Evolutionary conservation across 64 coral and sea anemone genomes (phyloP), one percentile per base, ranked within the genome.

Genomic region (Astreopora myriophthalma): DNA sequence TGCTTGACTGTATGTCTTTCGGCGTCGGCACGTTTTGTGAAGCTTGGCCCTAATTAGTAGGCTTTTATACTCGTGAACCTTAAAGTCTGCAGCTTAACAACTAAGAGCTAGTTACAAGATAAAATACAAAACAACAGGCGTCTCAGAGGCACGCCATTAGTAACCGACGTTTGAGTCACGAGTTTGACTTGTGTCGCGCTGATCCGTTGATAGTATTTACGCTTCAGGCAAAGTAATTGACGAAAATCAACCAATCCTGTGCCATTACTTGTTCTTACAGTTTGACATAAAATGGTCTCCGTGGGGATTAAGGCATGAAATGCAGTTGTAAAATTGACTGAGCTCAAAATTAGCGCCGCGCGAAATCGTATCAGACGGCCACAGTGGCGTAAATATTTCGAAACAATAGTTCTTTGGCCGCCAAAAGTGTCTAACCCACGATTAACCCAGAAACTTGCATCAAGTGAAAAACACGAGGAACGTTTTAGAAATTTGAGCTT

Each of bases 21-120:
- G 20, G 79, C 79, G 79, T 83, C 79, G 79, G 61, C 79, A 83
- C 79, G 79, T 83, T 83, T 83, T 64, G 20, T 23, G 39, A 83
- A 62, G 79, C 79, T 83, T 37, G 79, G 52, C 2, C 17, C 57
- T 83, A 83, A 83, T 83, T 83, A 65, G 19, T 9, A 37, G 33
- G 79, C 51, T 81, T 65, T 83, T 27, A 83, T 83, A 22, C 61
- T 83, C 28, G 26, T 83, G 57, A 83, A 83, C 57, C 61, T 34
- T 83, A 30, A 38, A 37, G 57, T 64, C 79, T 83, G 34, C 34
- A 64, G 29, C 30, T 64, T 38, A 64, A 64, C 79, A 36, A 61
- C 79, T 63, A 63, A 22, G 58, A 83, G 79, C 32, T 83, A 64
- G 79, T 64, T 83, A 64, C 32, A 23, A 34, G 0, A 23, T 37